phyloP scores from a whole-genome alignment of 2,888 invertebrate genomes.

The Antitype chi region DNA sequence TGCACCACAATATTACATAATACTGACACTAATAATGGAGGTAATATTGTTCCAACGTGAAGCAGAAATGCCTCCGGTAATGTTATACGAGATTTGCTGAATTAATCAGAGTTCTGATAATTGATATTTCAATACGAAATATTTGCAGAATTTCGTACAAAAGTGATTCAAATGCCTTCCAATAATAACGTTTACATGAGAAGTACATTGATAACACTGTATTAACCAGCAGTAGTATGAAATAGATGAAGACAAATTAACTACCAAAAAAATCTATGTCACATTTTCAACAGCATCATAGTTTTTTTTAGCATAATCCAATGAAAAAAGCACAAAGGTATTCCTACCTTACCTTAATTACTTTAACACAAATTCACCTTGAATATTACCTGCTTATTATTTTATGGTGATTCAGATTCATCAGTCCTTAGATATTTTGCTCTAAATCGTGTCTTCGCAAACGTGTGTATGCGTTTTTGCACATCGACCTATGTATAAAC shows the following conservation, averaged over 20 bases:
- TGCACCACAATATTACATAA: slow-evolving; percentile 32
- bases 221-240: too few relatives aligned
- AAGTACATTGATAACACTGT: background rate
- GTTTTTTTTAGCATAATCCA: background rate
- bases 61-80: slow-evolving; percentile 20
- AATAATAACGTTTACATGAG: background rate
- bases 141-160: background rate
- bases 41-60: slow-evolving; percentile 20
- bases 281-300: background rate
- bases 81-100: slow-evolving; percentile 21
- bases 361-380: too few relatives aligned
- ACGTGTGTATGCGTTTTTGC: background rate
- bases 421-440: background rate
- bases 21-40: slow-evolving; percentile 25
- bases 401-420: background rate
- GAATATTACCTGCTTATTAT: background rate
- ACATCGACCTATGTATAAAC: background rate
- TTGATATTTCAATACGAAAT: slow-evolving; percentile 19
- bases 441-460: background rate
- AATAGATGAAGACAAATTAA: background rate
- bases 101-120: slow-evolving; percentile 20
- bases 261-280: background rate
- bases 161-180: background rate
- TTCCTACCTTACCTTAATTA: too few relatives aligned
- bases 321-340: background rate